Evolutionary conservation across 2,113 vertebrate species (phyloP).

Genomic region (Xiphias gladius): DNA sequence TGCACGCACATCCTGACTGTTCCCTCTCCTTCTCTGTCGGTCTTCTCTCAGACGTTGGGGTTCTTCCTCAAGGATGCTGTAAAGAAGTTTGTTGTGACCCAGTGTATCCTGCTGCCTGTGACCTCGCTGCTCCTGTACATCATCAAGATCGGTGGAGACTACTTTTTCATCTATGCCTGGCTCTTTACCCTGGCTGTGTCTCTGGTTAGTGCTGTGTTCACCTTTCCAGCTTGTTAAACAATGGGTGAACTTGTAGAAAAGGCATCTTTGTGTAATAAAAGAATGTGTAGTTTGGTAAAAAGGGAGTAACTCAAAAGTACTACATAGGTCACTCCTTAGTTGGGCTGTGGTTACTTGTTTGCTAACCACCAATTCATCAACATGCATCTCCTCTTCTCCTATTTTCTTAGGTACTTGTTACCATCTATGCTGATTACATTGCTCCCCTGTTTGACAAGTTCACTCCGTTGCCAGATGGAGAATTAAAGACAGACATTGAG

Average conservation of each 20-base stretch:
- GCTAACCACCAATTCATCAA: neutral
- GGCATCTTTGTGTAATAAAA: neutral
- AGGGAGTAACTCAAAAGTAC: neutral
- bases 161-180: constrained; percentile 99
- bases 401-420: constrained; percentile 91
- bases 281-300: neutral
- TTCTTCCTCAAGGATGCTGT: constrained; percentile 97
- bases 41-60: constrained; percentile 87
- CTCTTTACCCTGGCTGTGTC: constrained; percentile 95
- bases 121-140: constrained; percentile 97
- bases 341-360: neutral
- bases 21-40: neutral
- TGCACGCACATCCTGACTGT: too few species aligned
- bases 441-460: constrained; percentile 99
- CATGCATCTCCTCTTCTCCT: neutral
- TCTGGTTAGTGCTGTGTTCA: constrained; percentile 87
- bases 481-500: constrained; percentile 94
- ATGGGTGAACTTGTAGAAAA: neutral
- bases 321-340: neutral
- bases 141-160: constrained; percentile 98
- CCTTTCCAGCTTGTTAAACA: neutral
- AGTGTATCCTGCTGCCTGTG: constrained; percentile 96
- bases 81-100: constrained; percentile 98
- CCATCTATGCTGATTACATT: constrained; percentile 99
- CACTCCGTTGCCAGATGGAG: constrained; percentile 94